Evolutionary conservation across 2,113 vertebrate species (phyloP), one percentile per base, ranked within the genome.

Genomic region (Serilophus lunatus): DNA sequence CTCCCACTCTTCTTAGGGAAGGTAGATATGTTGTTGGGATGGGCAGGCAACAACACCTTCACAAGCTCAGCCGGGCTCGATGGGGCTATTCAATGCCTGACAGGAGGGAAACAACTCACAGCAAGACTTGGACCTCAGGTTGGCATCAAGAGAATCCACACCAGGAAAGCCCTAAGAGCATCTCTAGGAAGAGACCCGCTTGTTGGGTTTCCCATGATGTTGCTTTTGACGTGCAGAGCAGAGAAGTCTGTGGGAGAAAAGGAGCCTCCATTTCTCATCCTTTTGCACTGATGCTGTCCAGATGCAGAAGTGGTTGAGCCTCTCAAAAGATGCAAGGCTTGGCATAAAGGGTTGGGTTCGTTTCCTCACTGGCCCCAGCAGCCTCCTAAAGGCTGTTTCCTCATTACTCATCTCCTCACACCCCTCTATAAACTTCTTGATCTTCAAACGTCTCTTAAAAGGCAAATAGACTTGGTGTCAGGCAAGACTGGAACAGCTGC

Each of bases 31-130:
- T 17, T 44, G 18, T 29, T 47, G 80, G 35, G 42, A 19, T 0
- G 10, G 18, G 38, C 29, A 44, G 20, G 18, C 8, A 89, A 9
- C 22, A 45, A 31, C 12, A 15, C 1, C 8, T 56, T 15, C 59
- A 47, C 36, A 2, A 3, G 6, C 38, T 89, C 53, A 64, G 59
- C 18, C 1, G 0, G 66, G 31, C 15, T 47, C 0, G 0, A 5
- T 33, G 23, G 29, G 22, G 36, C 18, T 61, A 14, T 9, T 15
- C 12, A 11, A 22, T 49, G 35, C 42, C 51, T 1, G 4, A 68
- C 29, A 44, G 40, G 49, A 83, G 44, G 36, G 51, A 76, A 94
- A 88, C 3, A 7, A 0, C 45, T 56, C 29, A 18, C 72, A 64
- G 44, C 33, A 79, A 28, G 22, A 16, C 29, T 47, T 60, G 25